These are phyloP conservation scores for Picathartes gymnocephalus DNA, from an alignment of 2,113 vertebrate genomes.

Conservation along the genomic window DNA sequence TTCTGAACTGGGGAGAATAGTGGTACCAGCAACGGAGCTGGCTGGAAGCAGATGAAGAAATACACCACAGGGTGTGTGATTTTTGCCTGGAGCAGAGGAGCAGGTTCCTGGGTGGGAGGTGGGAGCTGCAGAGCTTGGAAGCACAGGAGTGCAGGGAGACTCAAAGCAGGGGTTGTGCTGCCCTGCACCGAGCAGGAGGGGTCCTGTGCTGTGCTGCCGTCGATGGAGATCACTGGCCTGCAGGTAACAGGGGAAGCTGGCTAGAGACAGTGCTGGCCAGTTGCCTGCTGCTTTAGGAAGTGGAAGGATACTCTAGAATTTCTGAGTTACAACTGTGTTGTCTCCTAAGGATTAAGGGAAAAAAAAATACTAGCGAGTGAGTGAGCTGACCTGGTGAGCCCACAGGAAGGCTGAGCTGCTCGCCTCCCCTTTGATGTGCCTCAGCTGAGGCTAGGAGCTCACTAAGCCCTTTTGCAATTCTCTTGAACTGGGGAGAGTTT, in stretches of 20 bases:
- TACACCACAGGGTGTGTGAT: background rate
- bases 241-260: background rate
- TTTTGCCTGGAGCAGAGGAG: background rate
- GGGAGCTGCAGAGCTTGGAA: background rate
- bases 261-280: background rate
- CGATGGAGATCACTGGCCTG: background rate
- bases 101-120: background rate
- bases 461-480: background rate
- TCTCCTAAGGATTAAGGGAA: background rate
- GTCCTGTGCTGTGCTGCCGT: accelerated
- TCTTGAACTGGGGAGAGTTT: background rate
- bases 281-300: background rate
- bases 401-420: background rate
- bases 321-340: background rate
- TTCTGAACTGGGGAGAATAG: background rate
- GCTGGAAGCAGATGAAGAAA: background rate
- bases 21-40: background rate
- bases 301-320: background rate
- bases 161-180: background rate
- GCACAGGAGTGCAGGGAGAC: accelerated
- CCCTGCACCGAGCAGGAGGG: background rate
- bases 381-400: background rate
- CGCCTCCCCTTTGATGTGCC: accelerated
- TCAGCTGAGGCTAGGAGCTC: background rate
- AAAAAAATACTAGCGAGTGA: background rate